These are phyloP conservation scores for Anthonomus grandis DNA, from an alignment of 1,140 invertebrate genomes.

Conservation along the genomic window DNA sequence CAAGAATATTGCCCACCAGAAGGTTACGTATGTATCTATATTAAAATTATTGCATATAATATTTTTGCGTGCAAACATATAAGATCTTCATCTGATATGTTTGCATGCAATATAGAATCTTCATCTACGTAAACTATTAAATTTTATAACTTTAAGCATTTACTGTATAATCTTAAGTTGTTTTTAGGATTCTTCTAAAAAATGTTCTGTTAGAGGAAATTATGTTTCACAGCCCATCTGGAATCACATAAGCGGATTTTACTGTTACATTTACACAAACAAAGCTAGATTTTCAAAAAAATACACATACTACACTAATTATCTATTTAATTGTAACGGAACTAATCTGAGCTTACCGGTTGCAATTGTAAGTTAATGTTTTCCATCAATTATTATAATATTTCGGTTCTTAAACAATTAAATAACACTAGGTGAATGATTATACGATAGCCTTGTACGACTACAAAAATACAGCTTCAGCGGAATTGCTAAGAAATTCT, in stretches of 20 bases:
- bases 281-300: constrained; percentile 21
- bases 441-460: constrained; percentile 25
- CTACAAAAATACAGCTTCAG: constrained; percentile 25
- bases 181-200: constrained; percentile 11
- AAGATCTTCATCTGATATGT: not conserved
- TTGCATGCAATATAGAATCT: not conserved
- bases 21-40: constrained; percentile 2
- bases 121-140: not conserved
- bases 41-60: not conserved
- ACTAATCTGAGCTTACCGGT: constrained; percentile 1
- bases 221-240: constrained; percentile 7
- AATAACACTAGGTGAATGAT: constrained; percentile 22
- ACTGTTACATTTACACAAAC: constrained; percentile 31
- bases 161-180: not conserved
- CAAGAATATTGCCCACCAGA: not conserved
- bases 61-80: not conserved
- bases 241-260: constrained; percentile 30
- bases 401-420: not conserved
- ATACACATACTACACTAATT: constrained; percentile 14
- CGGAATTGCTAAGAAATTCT: constrained; percentile 19
- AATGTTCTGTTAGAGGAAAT: constrained; percentile 7
- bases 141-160: not conserved
- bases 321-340: not conserved
- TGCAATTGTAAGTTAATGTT: constrained; percentile 15
- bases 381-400: not conserved